phyloP scores from a whole-genome alignment of 2,888 invertebrate species.

The Nudaria mundana region DNA sequence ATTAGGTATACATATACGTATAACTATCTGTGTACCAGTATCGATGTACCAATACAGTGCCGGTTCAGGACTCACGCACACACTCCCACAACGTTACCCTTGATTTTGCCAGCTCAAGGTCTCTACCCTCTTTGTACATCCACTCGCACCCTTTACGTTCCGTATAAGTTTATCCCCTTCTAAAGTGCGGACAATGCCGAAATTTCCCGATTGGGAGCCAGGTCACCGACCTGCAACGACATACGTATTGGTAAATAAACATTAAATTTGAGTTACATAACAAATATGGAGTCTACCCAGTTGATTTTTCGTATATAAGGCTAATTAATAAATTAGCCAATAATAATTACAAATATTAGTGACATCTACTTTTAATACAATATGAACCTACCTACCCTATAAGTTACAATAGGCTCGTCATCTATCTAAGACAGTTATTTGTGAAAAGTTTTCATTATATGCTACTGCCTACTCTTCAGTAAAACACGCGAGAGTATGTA shows the following conservation, averaged over 20 bases:
- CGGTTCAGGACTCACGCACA: constrained; percentile 57
- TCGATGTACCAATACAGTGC: constrained; percentile 49
- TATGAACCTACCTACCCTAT: too few relatives aligned
- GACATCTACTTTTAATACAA: too few relatives aligned
- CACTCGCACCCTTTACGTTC: constrained; percentile 51
- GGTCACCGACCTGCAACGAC: constrained; percentile 67
- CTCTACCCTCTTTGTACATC: constrained; percentile 68
- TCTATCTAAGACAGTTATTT: too few relatives aligned
- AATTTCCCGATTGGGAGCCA: constrained; percentile 64
- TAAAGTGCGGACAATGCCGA: constrained; percentile 68
- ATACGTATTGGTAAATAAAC: constrained; percentile 79
- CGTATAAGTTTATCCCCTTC: constrained; percentile 61
- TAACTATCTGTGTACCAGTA: constrained; percentile 27
- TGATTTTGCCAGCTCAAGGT: constrained; percentile 81
- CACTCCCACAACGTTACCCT: constrained; percentile 68
- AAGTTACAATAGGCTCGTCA: too few relatives aligned
- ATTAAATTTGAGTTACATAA: constrained; percentile 62
- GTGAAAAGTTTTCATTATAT: too few relatives aligned
- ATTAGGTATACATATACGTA: constrained; percentile 23
- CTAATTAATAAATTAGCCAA: too few relatives aligned
- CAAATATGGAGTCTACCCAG: constrained; percentile 29
- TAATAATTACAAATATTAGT: too few relatives aligned
- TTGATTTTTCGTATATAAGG: not conserved
- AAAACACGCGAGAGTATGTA: too few relatives aligned
- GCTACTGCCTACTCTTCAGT: too few relatives aligned